These are phyloP conservation scores for Falco berigora DNA, from an alignment of 2,797 vertebrate genomes.

Conservation along the genomic window DNA sequence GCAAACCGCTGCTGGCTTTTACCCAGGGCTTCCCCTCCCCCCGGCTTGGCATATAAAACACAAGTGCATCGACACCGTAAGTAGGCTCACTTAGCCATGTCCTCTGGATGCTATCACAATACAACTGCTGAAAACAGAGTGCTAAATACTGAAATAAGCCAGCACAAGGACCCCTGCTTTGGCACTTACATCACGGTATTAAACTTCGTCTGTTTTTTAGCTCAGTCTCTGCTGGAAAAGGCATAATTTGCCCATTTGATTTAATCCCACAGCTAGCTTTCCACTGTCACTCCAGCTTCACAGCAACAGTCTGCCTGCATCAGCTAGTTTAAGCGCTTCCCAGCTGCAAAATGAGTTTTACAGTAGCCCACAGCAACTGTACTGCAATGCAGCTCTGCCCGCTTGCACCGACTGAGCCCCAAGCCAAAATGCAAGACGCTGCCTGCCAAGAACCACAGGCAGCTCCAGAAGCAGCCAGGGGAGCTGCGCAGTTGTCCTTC, in stretches of 20 bases:
- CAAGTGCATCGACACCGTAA: not conserved
- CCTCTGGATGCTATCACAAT: not conserved
- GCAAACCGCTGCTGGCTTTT: not conserved
- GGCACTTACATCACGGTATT: not conserved
- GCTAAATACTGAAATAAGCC: not conserved
- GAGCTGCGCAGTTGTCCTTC: not conserved
- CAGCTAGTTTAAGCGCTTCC: not conserved
- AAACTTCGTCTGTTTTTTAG: not conserved
- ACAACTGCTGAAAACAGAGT: not conserved
- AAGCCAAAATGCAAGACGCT: not conserved
- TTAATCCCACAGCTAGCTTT: not conserved
- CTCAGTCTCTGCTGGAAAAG: not conserved
- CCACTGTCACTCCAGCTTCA: not conserved
- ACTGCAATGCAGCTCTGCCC: constrained; percentile 27
- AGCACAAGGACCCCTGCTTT: not conserved
- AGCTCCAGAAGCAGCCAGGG: not conserved
- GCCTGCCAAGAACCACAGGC: not conserved
- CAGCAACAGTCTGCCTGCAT: not conserved
- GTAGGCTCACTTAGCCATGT: not conserved
- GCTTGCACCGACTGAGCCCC: not conserved
- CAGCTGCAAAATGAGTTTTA: not conserved
- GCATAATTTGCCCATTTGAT: not conserved
- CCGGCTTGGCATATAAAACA: not conserved
- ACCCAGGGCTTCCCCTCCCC: not conserved
- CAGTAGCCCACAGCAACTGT: not conserved